Evolutionary conservation across 92 coral and sea anemone species (phyloP), one percentile per base, ranked within the genome.

Genomic region (Porites rus): DNA sequence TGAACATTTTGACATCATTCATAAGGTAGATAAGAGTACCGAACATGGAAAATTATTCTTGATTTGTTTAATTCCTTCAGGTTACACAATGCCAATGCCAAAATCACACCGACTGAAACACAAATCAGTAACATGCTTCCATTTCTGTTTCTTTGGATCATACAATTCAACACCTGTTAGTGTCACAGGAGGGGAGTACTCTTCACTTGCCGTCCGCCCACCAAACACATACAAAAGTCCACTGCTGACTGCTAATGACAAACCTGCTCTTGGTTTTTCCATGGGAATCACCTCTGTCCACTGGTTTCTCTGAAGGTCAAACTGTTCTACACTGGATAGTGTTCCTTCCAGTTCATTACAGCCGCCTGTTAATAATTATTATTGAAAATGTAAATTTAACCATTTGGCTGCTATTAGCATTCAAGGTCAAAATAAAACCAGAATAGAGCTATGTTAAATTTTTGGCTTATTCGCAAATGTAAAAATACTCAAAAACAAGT

Each of bases 211-310:
- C 8, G 96, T 84, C 60, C 94, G 83, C 8, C 98, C 98, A 24
- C 98, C 98, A 79, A 96, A 72, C 7, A 91, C 98, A 87, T 96
- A 96, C 77, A 96, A 78, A 14, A 73, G 66, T 4, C 87, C 89
- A 53, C 87, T 89, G 80, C 83, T 86, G 31, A 85, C 94, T 74
- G 94, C 94, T 20, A 91, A 93, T 0, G 93, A 84, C 66, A 92
- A 31, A 10, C 95, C 96, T 10, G 92, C 92, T 76, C 98, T 90
- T 4, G 95, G 96, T 14, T 74, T 72, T 38, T 91, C 91, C 69
- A 96, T 79, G 31, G 92, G 84, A n/a, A 87, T 86, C n/a, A 95
- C 85, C 52, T 90, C 94, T 50, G 91, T 81, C 98, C 98, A 96
- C 6, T 82, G 74, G 66, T 89, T 77, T 58, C 21, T 53, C 12